Evolutionary conservation across 1,140 invertebrate species (phyloP), one percentile per base, ranked within the genome.

Genomic region (Acromyrmex charruanus): DNA sequence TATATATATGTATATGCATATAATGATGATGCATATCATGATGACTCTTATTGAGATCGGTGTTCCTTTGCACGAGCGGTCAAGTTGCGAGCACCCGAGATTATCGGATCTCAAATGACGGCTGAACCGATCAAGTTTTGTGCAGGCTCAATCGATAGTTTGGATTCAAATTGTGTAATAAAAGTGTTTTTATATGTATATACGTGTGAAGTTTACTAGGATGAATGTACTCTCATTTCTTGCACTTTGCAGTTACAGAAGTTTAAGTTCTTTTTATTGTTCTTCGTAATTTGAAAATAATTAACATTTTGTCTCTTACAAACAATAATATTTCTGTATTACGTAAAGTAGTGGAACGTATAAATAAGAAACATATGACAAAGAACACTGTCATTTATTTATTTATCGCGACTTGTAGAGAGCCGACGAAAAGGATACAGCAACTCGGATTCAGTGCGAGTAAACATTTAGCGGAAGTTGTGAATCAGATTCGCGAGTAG

Each of bases 391-490:
- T n/a, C 9, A 35, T 55, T 28, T 55, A 59, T 55, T 49, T 14
- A 25, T 55, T 28, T 69, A 59, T 55, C 63, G 65, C 21, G 18
- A 49, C 31, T 59, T 59, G 4, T 39, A 21, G 21, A 25, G 35
- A 44, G 6, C 1, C 53, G 18, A 6, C 18, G 25, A 65, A 51
- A 72, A 49, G 35, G 25, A 5, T 21, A 18, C 9, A n/a, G 18
- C 35, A 31, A 82, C 44, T 61, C 25, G 28, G 14, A 51, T 72
- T 72, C 18, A 49, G 6, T 39, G 18, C 18, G 69, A 49, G 68
- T 51, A 61, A 82, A 82, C 39, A 82, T 74, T 82, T 74, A 74
- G 10, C 39, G 25, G 55, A 82, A 82, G 39, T 59, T 82, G 39
- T 61, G 35, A 82, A 82, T 82, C 68, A 61, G 55, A 49, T 72